A percentile compares a stretch with the other conserved stretches of the same genome.
Evolutionary conservation across 2,797 vertebrate species (phyloP).

Genomic region (Petrocephalus schoutedeni): DNA sequence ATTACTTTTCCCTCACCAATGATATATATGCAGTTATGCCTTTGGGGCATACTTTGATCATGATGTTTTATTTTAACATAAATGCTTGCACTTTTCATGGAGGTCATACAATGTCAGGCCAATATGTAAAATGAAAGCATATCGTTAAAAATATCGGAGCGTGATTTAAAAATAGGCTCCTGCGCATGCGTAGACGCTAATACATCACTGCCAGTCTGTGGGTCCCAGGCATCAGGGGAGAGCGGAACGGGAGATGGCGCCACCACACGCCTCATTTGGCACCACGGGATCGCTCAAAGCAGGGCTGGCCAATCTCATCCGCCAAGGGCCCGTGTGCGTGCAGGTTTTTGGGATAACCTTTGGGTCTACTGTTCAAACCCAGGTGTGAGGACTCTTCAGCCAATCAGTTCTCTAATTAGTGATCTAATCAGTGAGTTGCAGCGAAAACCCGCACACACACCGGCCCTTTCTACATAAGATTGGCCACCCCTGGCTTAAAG

Average conservation of each 20-base stretch:
- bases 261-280: neutral
- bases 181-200: neutral
- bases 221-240: neutral
- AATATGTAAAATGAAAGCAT: neutral
- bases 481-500: neutral
- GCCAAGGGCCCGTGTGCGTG: too few species aligned
- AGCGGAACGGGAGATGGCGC: neutral
- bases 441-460: too few species aligned
- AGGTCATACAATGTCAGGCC: neutral
- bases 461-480: too few species aligned
- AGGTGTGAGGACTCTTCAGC: too few species aligned
- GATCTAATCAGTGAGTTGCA: too few species aligned
- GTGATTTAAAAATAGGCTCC: neutral
- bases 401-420: too few species aligned
- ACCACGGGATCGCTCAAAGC: neutral
- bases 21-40: neutral
- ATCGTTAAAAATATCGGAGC: neutral
- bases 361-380: too few species aligned
- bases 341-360: too few species aligned
- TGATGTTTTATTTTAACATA: neutral
- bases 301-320: too few species aligned
- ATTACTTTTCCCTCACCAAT: neutral
- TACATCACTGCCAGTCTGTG: neutral
- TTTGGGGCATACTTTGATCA: neutral
- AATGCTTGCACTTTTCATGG: neutral